Conservation (phyloP, 2,113 vertebrate genomes). For the Brachyistius frenatus region DNA sequence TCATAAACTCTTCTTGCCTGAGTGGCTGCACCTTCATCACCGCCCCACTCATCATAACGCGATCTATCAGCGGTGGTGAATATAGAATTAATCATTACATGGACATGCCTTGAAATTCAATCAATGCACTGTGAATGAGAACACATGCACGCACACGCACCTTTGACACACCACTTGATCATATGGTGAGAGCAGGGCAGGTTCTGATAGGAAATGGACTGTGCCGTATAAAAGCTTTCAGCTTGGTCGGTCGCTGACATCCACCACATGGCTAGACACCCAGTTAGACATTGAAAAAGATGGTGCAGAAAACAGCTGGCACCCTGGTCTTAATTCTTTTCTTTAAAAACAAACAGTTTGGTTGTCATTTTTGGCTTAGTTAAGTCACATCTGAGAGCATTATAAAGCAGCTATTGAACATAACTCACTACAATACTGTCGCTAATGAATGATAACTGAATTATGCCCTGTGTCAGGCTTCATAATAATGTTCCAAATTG, state of each 20-base stretch:
- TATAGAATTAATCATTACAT: slow-evolving; percentile 89
- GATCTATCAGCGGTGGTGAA: slow-evolving; percentile 91
- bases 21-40: slow-evolving; percentile 16
- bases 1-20: slow-evolving; percentile 40
- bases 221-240: not conserved
- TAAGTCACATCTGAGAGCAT: not conserved
- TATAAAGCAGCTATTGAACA: slow-evolving; percentile 7
- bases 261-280: slow-evolving; percentile 7
- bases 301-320: not conserved
- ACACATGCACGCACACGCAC: slow-evolving; percentile 79
- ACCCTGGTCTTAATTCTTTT: not conserved
- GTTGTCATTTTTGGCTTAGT: not conserved
- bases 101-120: slow-evolving; percentile 84
- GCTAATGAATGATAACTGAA: not conserved
- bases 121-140: slow-evolving; percentile 84
- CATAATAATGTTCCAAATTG: slow-evolving; percentile 8
- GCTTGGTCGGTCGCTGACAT: slow-evolving; percentile 1
- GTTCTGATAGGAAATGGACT: slow-evolving; percentile 59
- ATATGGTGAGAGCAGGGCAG: slow-evolving; percentile 60
- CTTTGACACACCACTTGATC: slow-evolving; percentile 89
- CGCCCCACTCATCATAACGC: slow-evolving; percentile 79
- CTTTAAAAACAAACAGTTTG: slow-evolving; percentile 1
- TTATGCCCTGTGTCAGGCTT: slow-evolving; percentile 8
- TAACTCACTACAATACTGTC: not conserved
- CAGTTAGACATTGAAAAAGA: not conserved